Percentiles rank a stretch among this genome's conserved stretches.
Conservation (phyloP, 2,888 invertebrate species). For the Ochropacha duplaris region DNA sequence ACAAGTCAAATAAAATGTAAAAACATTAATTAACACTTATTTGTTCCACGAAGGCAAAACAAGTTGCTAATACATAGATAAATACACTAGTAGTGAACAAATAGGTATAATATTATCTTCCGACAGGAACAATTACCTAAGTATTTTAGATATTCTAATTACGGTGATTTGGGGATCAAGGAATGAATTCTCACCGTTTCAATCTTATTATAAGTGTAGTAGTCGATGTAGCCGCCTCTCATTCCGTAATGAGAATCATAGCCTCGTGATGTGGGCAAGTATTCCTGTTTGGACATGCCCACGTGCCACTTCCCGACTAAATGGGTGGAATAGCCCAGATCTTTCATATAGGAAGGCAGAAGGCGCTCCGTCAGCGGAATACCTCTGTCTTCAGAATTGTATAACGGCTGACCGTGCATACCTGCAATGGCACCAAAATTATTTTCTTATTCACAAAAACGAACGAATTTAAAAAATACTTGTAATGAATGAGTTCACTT, state of each 20-base stretch:
- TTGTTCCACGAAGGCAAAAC: too few species aligned
- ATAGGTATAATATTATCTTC: too few species aligned
- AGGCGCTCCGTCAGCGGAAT: conserved; percentile 80
- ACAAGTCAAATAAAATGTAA: too few species aligned
- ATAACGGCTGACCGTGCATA: conserved; percentile 71
- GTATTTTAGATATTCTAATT: too few species aligned
- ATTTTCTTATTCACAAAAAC: neutral
- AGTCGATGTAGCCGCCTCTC: conserved; percentile 89
- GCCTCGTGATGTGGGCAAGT: conserved; percentile 88
- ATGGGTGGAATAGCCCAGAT: conserved; percentile 89
- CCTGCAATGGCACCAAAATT: conserved; percentile 46
- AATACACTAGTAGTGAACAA: too few species aligned
- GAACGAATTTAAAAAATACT: neutral
- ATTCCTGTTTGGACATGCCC: conserved; percentile 88
- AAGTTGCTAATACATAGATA: too few species aligned
- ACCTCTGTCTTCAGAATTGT: conserved; percentile 71
- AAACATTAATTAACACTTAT: too few species aligned
- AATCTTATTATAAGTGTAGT: conserved; percentile 82
- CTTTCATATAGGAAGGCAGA: conserved; percentile 85
- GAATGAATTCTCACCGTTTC: conserved; percentile 54
- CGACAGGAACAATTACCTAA: too few species aligned
- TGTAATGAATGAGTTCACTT: too few species aligned
- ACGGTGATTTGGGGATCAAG: too few species aligned
- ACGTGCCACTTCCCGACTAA: conserved; percentile 96
- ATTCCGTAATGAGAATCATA: conserved; percentile 92